phyloP scores from a whole-genome alignment of 2,888 invertebrate genomes.

The Phoronis australis region DNA sequence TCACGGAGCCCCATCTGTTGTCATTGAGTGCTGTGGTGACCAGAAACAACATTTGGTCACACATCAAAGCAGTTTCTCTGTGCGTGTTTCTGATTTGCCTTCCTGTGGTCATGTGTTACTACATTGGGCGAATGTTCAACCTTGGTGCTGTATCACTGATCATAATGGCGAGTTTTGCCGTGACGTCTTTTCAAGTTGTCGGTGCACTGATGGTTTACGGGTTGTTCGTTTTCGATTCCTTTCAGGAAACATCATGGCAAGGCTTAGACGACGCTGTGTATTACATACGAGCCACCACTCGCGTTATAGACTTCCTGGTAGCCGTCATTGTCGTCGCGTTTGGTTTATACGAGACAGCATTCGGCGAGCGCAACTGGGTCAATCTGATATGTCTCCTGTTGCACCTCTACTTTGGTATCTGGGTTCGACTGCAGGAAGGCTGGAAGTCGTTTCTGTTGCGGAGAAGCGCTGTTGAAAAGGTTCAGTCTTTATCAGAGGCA shows the following conservation, averaged over 20 bases:
- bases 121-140: slow-evolving; percentile 53
- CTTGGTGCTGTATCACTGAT: slow-evolving; percentile 57
- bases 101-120: slow-evolving; percentile 54
- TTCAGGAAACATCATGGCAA: slow-evolving; percentile 53
- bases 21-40: slow-evolving; percentile 55
- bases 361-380: slow-evolving; percentile 55
- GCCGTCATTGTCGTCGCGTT: slow-evolving; percentile 57
- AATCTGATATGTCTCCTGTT: slow-evolving; percentile 55
- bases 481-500: slow-evolving; percentile 53
- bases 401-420: slow-evolving; percentile 59
- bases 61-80: slow-evolving; percentile 50
- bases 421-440: slow-evolving; percentile 55
- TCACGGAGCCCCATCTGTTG: slow-evolving; percentile 56
- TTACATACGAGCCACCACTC: slow-evolving; percentile 53
- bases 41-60: slow-evolving; percentile 43
- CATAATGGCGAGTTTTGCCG: slow-evolving; percentile 56
- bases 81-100: slow-evolving; percentile 52
- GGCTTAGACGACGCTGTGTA: slow-evolving; percentile 57
- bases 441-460: slow-evolving; percentile 55
- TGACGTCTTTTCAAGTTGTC: slow-evolving; percentile 56
- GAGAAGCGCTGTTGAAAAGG: slow-evolving; percentile 55
- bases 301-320: slow-evolving; percentile 56
- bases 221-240: slow-evolving; percentile 55
- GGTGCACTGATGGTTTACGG: slow-evolving; percentile 56
- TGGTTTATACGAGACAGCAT: slow-evolving; percentile 54